Evolutionary conservation across 2,113 vertebrate species (phyloP), one percentile per base, ranked within the genome.

Genomic region (Antigone vipio): DNA sequence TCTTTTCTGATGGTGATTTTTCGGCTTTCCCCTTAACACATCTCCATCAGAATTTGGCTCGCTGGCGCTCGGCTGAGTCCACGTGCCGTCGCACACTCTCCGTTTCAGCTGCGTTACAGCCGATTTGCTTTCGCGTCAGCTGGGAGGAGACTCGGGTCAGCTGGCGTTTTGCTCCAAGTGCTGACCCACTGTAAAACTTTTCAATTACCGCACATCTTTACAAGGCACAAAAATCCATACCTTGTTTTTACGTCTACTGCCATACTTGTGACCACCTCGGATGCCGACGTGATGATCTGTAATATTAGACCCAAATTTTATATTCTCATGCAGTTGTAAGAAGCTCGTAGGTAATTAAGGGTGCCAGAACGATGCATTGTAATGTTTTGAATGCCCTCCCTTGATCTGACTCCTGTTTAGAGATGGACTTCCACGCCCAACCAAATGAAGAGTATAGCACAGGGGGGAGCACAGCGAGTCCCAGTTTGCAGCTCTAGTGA

Each of bases 31-130:
- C 29, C 17, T 9, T 50, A 23, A 16, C 10, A 11, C 7, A 2
- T 17, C 62, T 30, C 38, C 5, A 0, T 23, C 16, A 8, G 35
- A 22, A 40, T 45, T 20, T 24, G 20, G 9, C 58, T 83, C 2
- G 2, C 17, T 62, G 55, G 19, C 23, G 2, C 42, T 38, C 2
- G 6, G 22, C 32, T 18, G 21, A 8, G 60, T 67, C 52, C 12
- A 0, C 5, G 11, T 27, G 34, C 44, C 16, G 9, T 27, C 35
- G 4, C 15, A 18, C 19, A 9, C 16, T n/a, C 4, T 7, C 3
- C 6, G 4, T 72, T 66, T 47, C 24, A 3, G 12, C 32, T 30
- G 50, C 5, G 2, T 35, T 66, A 21, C 73, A 20, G 53, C 52
- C 22, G 38, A 52, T 53, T 55, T 53, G 30, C 2, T 1, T 21